Evolutionary conservation across 2,113 vertebrate species (phyloP).

Genomic region (Tychaedon coryphoeus): DNA sequence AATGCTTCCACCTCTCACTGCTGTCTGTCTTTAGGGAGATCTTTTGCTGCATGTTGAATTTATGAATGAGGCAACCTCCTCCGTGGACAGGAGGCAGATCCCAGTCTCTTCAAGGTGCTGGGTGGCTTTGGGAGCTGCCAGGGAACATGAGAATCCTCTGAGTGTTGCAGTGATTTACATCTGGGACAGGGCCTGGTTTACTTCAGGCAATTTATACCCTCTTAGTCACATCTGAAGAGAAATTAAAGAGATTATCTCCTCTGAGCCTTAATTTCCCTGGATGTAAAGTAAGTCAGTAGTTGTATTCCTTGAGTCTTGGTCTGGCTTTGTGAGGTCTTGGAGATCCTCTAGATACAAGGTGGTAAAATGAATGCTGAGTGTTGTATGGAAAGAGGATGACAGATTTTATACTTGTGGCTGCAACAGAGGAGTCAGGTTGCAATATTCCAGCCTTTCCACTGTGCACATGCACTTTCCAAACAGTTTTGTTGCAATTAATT

Average conservation of each 20-base stretch:
- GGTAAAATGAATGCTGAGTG: background rate
- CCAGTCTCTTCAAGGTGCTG: background rate
- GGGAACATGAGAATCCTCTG: background rate
- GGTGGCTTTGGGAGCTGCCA: background rate
- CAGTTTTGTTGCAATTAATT: conserved; percentile 67
- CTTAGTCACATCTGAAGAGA: background rate
- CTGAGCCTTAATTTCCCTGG: background rate
- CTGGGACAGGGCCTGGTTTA: background rate
- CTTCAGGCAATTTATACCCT: background rate
- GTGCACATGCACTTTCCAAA: conserved; percentile 32
- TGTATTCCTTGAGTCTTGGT: background rate
- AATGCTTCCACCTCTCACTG: background rate
- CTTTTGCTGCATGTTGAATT: background rate
- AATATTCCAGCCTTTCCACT: background rate
- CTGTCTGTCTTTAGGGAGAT: background rate
- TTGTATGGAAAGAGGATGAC: background rate
- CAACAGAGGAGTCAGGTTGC: background rate
- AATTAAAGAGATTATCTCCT: background rate
- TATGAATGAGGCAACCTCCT: background rate
- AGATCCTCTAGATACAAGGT: background rate
- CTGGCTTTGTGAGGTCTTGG: background rate
- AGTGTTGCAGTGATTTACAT: background rate
- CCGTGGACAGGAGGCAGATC: background rate
- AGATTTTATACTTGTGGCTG: background rate
- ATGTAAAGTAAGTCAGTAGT: background rate